Evolutionary conservation across 2,113 vertebrate genomes (phyloP).

Genomic region (Rissa tridactyla): DNA sequence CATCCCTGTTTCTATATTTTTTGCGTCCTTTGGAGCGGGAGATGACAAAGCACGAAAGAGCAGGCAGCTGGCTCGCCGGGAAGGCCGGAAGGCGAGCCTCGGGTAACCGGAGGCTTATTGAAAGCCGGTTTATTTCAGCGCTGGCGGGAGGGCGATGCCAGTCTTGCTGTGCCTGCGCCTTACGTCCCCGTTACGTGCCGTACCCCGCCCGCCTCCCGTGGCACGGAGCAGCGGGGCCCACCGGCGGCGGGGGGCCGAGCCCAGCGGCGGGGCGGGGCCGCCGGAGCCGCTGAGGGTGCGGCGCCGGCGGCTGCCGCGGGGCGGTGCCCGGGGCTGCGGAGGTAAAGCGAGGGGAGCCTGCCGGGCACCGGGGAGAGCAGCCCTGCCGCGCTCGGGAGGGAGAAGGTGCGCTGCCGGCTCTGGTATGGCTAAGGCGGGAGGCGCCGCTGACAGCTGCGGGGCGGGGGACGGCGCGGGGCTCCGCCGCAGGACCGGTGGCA

Average conservation of each 20-base stretch:
- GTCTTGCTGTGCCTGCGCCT: background rate
- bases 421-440: background rate
- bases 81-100: background rate
- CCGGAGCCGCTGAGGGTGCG: background rate
- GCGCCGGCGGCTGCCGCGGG: background rate
- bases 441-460: background rate
- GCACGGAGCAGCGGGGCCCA: background rate
- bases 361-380: no score
- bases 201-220: background rate
- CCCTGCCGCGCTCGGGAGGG: background rate
- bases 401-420: background rate
- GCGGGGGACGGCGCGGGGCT: background rate
- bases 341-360: background rate
- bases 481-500: no score
- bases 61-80: background rate
- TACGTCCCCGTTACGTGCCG: background rate
- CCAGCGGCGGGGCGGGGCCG: background rate
- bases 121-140: background rate
- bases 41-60: background rate
- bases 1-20: accelerated
- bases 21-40: accelerated
- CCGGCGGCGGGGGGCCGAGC: background rate
- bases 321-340: background rate
- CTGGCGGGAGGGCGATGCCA: background rate
- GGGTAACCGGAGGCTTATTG: accelerated